Conservation (phyloP, 2,797 vertebrate genomes). For the Malurus splendens region DNA sequence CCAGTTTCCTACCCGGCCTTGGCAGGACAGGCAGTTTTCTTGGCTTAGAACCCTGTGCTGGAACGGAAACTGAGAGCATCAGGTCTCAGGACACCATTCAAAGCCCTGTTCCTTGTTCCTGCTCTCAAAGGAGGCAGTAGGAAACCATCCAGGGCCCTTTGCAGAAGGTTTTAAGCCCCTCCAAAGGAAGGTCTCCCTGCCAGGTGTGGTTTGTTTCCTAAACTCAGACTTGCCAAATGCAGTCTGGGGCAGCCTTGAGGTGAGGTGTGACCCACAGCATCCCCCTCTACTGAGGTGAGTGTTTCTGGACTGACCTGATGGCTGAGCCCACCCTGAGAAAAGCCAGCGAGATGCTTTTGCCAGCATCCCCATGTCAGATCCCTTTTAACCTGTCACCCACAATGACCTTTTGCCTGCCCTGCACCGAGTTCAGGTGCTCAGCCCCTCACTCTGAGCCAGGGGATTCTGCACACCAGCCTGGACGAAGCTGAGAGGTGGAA, state of each 20-base stretch:
- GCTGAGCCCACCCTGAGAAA: not conserved
- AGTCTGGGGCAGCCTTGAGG: not conserved
- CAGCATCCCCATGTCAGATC: not conserved
- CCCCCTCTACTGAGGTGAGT: not conserved
- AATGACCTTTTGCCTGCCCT: not conserved
- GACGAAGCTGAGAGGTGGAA: fast-evolving
- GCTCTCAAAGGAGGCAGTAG: conserved; percentile 1
- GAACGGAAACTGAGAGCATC: conserved; percentile 18
- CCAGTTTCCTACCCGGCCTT: not conserved
- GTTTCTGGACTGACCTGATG: not conserved
- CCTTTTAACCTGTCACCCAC: not conserved
- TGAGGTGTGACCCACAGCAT: not conserved
- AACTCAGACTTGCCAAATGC: not conserved
- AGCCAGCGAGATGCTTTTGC: fast-evolving
- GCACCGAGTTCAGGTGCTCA: not conserved
- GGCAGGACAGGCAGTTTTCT: conserved; percentile 56
- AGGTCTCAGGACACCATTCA: conserved; percentile 36
- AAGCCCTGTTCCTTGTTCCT: not conserved
- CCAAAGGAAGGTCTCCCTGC: not conserved
- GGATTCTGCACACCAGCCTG: not conserved
- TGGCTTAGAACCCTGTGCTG: conserved; percentile 26
- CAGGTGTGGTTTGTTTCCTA: not conserved
- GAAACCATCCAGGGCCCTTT: conserved; percentile 15
- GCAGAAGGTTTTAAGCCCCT: not conserved
- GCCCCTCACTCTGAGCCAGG: fast-evolving